phyloP scores from a whole-genome alignment of 2,113 vertebrate species.

The Leucopsar rothschildi region DNA sequence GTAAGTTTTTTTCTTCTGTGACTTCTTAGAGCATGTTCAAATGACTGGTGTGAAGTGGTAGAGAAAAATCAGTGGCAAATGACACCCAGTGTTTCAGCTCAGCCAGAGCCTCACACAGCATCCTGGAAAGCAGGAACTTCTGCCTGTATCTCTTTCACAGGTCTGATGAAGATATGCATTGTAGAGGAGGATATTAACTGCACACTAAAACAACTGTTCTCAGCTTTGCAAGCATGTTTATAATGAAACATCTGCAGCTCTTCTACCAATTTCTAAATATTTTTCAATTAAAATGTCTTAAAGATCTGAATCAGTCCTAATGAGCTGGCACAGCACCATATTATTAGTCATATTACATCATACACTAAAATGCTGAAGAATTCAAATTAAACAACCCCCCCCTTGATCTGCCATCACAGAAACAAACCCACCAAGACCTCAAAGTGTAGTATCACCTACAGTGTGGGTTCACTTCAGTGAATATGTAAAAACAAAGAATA shows the following conservation, averaged over 20 bases:
- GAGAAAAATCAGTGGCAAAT: background rate
- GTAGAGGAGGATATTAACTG: background rate
- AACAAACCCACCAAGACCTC: background rate
- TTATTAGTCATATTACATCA: background rate
- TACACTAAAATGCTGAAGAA: background rate
- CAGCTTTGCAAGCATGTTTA: background rate
- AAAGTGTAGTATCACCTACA: fast-evolving
- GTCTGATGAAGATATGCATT: background rate
- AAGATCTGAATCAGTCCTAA: background rate
- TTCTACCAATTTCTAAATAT: constrained; percentile 1
- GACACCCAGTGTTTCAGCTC: background rate
- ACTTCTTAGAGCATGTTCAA: background rate
- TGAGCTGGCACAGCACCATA: background rate
- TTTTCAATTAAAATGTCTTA: background rate
- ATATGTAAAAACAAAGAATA: background rate
- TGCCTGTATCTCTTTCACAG: background rate
- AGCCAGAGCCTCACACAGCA: background rate
- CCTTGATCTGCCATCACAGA: background rate
- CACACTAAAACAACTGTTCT: background rate
- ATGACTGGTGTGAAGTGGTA: background rate
- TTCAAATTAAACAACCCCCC: background rate
- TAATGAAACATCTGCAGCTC: constrained; percentile 3
- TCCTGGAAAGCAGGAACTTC: background rate
- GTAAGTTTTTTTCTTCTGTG: background rate
- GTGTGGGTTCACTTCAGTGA: background rate